Conservation (phyloP, 2,113 vertebrate genomes). For the Lagopus leucura region DNA sequence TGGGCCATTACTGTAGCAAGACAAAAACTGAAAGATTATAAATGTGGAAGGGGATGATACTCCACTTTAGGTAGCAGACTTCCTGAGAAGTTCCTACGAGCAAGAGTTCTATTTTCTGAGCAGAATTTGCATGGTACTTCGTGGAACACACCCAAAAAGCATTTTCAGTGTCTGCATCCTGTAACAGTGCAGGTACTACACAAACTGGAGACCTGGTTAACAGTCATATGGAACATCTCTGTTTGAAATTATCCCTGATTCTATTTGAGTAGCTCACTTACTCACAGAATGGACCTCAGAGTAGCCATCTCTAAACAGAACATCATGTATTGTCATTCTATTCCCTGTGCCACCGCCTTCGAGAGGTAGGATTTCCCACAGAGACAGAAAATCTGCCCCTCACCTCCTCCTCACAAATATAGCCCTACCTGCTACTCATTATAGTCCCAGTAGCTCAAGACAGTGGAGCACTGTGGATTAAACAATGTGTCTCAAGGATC, state of each 20-base stretch:
- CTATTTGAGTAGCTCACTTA: neutral
- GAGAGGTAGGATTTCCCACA: neutral
- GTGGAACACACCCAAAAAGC: neutral
- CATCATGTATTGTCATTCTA: fast-evolving
- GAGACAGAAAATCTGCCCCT: neutral
- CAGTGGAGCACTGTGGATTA: too few relatives aligned
- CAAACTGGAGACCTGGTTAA: neutral
- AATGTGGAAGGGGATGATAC: neutral
- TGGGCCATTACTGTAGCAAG: neutral
- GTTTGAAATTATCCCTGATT: neutral
- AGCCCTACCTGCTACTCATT: neutral
- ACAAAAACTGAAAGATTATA: neutral
- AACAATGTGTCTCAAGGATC: fast-evolving
- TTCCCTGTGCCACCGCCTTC: neutral
- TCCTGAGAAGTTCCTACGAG: neutral
- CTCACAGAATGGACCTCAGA: neutral
- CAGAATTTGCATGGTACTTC: fast-evolving
- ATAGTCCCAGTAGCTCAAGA: neutral
- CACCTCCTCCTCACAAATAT: neutral
- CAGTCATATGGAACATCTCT: neutral
- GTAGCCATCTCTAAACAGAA: neutral
- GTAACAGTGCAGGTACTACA: neutral
- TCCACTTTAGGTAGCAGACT: neutral
- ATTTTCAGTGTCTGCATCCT: neutral
- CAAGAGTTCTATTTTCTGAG: neutral